These are phyloP conservation scores for Indicator indicator DNA, from an alignment of 2,113 vertebrate species.

Conservation along the genomic window DNA sequence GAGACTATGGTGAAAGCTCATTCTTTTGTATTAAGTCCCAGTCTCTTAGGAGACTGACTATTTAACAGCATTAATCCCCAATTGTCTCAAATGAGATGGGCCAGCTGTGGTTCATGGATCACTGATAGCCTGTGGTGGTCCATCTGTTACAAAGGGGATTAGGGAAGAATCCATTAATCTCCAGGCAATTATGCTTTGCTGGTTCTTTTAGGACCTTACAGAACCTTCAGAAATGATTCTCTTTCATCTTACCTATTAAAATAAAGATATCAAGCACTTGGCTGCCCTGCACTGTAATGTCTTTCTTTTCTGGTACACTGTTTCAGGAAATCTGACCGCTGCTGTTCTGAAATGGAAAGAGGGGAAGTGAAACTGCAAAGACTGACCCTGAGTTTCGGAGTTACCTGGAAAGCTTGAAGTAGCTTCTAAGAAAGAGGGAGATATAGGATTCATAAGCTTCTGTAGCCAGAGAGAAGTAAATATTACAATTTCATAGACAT, in stretches of 20 bases:
- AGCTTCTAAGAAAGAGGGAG: not conserved
- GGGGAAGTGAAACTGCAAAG: not conserved
- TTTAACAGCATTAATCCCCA: not conserved
- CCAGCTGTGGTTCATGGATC: not conserved
- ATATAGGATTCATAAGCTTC: not conserved
- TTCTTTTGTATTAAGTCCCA: not conserved
- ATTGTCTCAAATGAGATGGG: not conserved
- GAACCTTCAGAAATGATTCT: not conserved
- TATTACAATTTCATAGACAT: not conserved
- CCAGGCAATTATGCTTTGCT: not conserved
- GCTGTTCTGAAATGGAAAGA: not conserved
- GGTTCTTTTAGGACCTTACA: not conserved
- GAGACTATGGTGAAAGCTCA: not conserved
- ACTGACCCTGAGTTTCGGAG: not conserved
- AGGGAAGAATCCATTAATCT: not conserved
- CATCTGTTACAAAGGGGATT: not conserved
- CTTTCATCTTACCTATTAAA: not conserved
- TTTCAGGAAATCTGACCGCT: not conserved
- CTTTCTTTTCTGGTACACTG: not conserved
- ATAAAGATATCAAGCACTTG: not conserved
- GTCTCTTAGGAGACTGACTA: not conserved
- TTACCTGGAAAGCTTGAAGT: not conserved
- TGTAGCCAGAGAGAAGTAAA: conserved; percentile 2
- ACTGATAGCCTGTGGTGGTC: not conserved
- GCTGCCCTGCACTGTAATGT: not conserved